Percentiles rank a stretch among this genome's conserved stretches.
These are phyloP conservation scores for Sthenelais limicola DNA, from an alignment of 2,888 invertebrate species.

Conservation along the genomic window DNA sequence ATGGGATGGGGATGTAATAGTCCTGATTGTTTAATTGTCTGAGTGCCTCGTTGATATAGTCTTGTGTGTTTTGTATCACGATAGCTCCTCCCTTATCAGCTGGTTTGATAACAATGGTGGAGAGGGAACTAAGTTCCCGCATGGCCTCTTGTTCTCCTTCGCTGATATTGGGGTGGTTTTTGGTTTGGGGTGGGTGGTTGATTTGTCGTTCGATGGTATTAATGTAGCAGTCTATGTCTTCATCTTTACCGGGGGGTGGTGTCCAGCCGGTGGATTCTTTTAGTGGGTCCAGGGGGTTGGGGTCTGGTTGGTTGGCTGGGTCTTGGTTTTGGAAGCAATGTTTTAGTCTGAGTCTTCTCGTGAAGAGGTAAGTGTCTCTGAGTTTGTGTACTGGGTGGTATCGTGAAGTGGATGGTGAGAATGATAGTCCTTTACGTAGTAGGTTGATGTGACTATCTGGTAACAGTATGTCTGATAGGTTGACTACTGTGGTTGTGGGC, in stretches of 20 bases:
- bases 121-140: neutral
- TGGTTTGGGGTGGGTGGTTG: neutral
- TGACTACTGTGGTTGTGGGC: conserved; percentile 1
- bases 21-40: neutral
- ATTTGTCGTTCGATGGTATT: neutral
- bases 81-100: conserved; percentile 26
- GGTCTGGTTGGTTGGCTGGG: neutral
- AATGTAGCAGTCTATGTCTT: neutral
- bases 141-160: neutral
- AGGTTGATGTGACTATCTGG: neutral
- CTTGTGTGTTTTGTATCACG: neutral
- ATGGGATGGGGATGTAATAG: neutral
- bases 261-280: conserved; percentile 1
- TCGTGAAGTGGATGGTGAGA: neutral
- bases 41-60: neutral
- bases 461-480: neutral
- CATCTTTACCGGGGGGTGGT: neutral
- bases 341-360: neutral
- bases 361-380: neutral
- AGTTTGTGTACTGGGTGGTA: neutral
- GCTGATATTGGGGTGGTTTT: neutral
- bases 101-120: neutral
- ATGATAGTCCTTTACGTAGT: neutral
- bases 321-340: conserved; percentile 2
- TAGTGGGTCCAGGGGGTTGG: too few species aligned